Evolutionary conservation across 1,140 invertebrate species (phyloP), one percentile per base, ranked within the genome.

Genomic region (Euwallacea similis): DNA sequence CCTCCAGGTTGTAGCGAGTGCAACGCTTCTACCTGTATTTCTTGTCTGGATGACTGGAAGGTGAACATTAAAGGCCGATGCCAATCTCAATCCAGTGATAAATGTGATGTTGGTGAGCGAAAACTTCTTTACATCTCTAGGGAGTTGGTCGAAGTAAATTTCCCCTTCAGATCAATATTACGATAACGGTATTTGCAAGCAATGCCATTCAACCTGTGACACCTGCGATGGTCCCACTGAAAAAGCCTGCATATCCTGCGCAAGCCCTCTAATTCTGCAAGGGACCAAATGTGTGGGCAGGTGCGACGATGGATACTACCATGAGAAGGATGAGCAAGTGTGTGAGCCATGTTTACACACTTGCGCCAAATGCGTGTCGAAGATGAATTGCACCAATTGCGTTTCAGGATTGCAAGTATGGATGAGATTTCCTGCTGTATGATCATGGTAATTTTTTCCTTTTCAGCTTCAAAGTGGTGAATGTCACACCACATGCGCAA

Each of bases 311-410:
- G 91, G 91, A 0, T 90, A 85, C 77, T 94, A 89, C 76, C 83
- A 88, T 66, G 88, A 89, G 56, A 78, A 76, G 66, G 81, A 81
- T 4, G 86, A 86, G 7, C 87, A 88, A 2, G 80, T 87, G 0
- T 94, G 93, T 77, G 83, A 88, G 0, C 90, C 89, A 2, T 95
- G 93, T 77, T 76, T 91, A 46, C 90, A 93, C 75, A 90, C 91
- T 0, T 95, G 93, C 79, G 85, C 86, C 0, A 87, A 88, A 16
- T 95, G 93, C 77, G 87, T 88, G 2, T 91, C 90, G 0, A 86
- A 89, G 66, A 84, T 89, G 50, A 92, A 93, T 74, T 95, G 93
- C 76, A 93, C 90, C 0, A 84, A 88, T 2, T 95, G 93, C 77
- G 85, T 86, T 11, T 86, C 87, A 46, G 88, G 89, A 0, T 81